A percentile compares a stretch with the other conserved stretches of the same genome.
Conservation (phyloP, 2,113 vertebrate genomes). For the Tenrec ecaudatus region DNA sequence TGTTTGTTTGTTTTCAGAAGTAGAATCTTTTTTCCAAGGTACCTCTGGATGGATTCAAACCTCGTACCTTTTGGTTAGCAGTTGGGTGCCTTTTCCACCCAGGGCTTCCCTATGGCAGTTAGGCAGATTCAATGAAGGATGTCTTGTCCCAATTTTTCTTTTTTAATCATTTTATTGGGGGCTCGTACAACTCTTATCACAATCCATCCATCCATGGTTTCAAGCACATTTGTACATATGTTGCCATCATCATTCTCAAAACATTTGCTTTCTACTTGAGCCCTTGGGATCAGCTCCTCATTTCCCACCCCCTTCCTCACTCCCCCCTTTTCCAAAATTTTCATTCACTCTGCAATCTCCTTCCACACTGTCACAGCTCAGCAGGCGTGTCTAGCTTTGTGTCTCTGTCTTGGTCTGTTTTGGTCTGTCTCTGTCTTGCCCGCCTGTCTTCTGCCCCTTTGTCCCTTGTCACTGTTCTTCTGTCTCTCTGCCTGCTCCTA, state of each 20-base stretch:
- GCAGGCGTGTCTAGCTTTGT: neutral
- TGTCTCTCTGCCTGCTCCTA: neutral
- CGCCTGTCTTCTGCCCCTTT: conserved; percentile 19
- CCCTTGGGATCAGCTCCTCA: too few relatives aligned
- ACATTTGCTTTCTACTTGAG: too few relatives aligned
- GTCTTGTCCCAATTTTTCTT: neutral
- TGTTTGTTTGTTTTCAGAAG: neutral
- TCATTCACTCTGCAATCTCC: neutral
- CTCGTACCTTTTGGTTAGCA: neutral
- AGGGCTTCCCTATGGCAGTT: neutral
- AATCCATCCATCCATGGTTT: too few relatives aligned
- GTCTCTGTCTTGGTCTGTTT: conserved; percentile 11
- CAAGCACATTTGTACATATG: too few relatives aligned
- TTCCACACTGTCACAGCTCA: neutral
- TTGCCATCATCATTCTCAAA: too few relatives aligned
- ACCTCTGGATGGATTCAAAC: neutral
- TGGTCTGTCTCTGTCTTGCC: neutral
- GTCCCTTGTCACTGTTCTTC: neutral
- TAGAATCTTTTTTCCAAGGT: neutral
- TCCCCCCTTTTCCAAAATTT: neutral
- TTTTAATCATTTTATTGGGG: too few relatives aligned
- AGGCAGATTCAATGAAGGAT: neutral
- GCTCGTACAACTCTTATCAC: too few relatives aligned
- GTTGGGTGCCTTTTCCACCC: neutral
- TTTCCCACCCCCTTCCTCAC: too few relatives aligned